Conservation (phyloP, 2,888 invertebrate species). For the Lottia scabra region DNA sequence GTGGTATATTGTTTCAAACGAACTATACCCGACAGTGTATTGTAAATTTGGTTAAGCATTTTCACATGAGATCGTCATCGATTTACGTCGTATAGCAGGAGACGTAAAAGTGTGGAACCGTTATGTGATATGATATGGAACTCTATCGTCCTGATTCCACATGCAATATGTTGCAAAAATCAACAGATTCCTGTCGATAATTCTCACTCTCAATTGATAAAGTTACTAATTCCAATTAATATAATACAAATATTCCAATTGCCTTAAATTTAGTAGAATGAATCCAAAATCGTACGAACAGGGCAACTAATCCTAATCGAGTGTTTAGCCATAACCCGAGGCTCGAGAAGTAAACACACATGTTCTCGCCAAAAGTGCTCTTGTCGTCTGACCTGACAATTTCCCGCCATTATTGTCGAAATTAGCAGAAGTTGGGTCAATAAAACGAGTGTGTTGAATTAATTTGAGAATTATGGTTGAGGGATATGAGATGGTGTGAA, state of each 20-base stretch:
- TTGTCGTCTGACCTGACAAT: constrained; percentile 1
- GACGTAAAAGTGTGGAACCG: not conserved
- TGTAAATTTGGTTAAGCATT: not conserved
- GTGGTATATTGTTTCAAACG: no score
- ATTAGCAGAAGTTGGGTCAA: not conserved
- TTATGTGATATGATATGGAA: constrained; percentile 1
- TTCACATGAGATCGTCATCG: not conserved
- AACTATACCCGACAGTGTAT: not conserved
- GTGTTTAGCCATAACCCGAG: not conserved
- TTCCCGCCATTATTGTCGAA: not conserved
- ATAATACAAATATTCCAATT: not conserved
- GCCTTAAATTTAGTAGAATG: not conserved
- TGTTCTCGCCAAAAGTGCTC: constrained; percentile 4
- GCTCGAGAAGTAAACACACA: constrained; percentile 2
- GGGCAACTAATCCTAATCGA: not conserved
- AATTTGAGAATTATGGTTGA: not conserved
- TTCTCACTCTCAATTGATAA: not conserved
- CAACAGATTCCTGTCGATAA: not conserved
- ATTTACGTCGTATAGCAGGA: not conserved
- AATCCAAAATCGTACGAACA: not conserved
- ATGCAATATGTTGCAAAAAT: not conserved
- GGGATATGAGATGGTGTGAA: not conserved
- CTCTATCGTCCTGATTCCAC: no score
- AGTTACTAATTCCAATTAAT: constrained; percentile 1
- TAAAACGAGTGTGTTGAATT: not conserved